phyloP scores from a whole-genome alignment of 1,140 invertebrate species.

The Choristoneura fumiferana region DNA sequence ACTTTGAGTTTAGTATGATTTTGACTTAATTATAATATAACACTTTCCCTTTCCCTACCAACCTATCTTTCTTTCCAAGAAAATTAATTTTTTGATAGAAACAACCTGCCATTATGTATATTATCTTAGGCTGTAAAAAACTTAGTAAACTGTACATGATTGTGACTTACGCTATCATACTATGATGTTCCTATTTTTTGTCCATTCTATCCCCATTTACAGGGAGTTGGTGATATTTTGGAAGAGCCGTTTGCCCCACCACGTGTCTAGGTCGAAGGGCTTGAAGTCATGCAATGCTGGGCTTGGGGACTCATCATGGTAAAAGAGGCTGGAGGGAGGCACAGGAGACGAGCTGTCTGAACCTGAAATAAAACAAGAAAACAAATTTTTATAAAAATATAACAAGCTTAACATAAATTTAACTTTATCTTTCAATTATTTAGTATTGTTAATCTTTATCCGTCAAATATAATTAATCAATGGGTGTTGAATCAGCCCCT shows the following conservation, averaged over 20 bases:
- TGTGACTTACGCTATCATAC: constrained; percentile 69
- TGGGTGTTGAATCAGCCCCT: too few species aligned
- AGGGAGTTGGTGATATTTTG: constrained; percentile 88
- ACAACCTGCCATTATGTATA: not conserved
- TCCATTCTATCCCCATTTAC: constrained; percentile 54
- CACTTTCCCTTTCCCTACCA: too few species aligned
- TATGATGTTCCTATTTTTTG: constrained; percentile 44
- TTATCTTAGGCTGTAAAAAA: constrained; percentile 33
- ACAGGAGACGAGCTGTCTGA: constrained; percentile 71
- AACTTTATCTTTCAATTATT: too few species aligned
- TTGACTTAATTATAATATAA: too few species aligned
- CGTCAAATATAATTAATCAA: too few species aligned
- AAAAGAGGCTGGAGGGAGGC: constrained; percentile 78
- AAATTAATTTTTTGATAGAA: too few species aligned
- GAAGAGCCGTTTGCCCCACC: constrained; percentile 91
- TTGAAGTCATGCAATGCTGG: constrained; percentile 87
- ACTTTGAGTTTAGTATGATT: too few species aligned
- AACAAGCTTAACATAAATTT: too few species aligned
- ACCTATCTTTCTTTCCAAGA: too few species aligned
- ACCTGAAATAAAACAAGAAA: constrained; percentile 33
- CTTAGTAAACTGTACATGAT: constrained; percentile 74
- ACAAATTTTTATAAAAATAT: too few species aligned
- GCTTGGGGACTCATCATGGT: constrained; percentile 86
- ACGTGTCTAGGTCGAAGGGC: constrained; percentile 91
- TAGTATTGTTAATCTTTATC: too few species aligned